A percentile compares a stretch with the other conserved stretches of the same genome.
phyloP scores from a whole-genome alignment of 1,140 invertebrate species.

The Dinoponera quadriceps region DNA sequence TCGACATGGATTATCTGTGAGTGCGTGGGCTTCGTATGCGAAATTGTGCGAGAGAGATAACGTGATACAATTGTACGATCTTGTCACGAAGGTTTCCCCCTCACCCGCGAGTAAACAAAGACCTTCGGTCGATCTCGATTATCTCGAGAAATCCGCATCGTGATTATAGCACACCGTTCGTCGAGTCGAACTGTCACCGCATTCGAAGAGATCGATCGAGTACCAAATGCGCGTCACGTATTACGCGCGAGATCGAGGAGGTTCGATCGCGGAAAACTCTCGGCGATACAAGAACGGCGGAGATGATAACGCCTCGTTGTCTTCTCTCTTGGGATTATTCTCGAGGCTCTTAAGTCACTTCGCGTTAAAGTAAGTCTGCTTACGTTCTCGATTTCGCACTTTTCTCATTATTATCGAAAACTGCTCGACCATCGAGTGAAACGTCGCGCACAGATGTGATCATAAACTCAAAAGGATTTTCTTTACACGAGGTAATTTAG shows the following conservation, averaged over 20 bases:
- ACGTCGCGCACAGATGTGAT: too few species aligned
- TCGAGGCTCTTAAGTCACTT: neutral
- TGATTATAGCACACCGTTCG: neutral
- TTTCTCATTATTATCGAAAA: too few species aligned
- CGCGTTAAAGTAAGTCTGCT: slow-evolving; percentile 1
- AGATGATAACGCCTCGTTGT: slow-evolving; percentile 19
- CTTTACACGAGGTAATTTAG: too few species aligned
- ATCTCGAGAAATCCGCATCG: neutral
- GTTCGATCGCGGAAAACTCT: slow-evolving; percentile 33
- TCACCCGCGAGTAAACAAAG: slow-evolving; percentile 37
- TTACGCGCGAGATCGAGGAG: neutral
- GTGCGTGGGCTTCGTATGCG: too few species aligned
- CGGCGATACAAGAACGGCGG: slow-evolving; percentile 20
- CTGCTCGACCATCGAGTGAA: too few species aligned
- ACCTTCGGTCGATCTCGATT: slow-evolving; percentile 14
- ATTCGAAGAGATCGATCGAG: neutral
- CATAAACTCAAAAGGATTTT: too few species aligned
- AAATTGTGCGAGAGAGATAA: too few species aligned
- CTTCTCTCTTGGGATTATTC: slow-evolving; percentile 8
- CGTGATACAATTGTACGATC: neutral
- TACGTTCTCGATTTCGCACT: neutral
- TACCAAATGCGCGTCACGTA: neutral
- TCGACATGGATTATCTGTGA: too few species aligned
- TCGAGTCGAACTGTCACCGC: neutral
- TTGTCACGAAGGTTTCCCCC: neutral